A percentile compares a stretch with the other conserved stretches of the same genome.
Evolutionary conservation across 2,888 invertebrate genomes (phyloP).

Genomic region (Idaea straminata): DNA sequence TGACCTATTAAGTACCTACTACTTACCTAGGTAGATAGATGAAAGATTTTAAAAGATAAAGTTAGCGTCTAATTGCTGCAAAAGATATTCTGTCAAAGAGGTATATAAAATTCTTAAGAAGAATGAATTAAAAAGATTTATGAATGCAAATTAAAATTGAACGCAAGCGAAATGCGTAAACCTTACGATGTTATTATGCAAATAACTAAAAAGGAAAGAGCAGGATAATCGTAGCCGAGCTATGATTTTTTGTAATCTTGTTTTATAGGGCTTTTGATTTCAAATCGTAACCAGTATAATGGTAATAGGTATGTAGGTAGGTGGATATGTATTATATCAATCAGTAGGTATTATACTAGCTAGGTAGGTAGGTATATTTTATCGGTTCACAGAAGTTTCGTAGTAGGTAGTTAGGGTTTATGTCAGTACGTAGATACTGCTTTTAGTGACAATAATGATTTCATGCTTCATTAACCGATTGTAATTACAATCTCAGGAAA

Average conservation of each 20-base stretch:
- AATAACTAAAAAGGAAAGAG: neutral
- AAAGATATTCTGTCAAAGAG: no score
- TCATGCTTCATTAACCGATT: constrained; percentile 57
- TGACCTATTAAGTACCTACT: no score
- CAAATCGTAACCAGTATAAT: constrained; percentile 6
- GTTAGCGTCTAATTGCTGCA: no score
- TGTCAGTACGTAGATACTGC: neutral
- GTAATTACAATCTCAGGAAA: constrained; percentile 74
- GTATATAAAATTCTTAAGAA: neutral
- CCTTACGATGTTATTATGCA: constrained; percentile 1
- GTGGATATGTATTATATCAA: neutral
- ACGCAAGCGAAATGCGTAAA: neutral
- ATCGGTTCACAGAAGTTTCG: no score
- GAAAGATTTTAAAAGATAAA: no score
- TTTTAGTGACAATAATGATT: constrained; percentile 13
- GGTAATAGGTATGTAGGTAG: neutral
- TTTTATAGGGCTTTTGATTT: constrained; percentile 6
- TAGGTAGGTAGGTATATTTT: neutral
- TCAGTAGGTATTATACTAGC: neutral
- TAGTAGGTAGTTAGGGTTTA: neutral
- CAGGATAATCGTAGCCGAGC: neutral
- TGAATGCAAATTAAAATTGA: neutral
- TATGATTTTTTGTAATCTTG: constrained; percentile 5
- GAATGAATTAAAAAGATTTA: neutral
- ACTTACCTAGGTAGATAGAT: no score